phyloP scores from a whole-genome alignment of 2,113 vertebrate species.

The Acanthochromis polyacanthus region DNA sequence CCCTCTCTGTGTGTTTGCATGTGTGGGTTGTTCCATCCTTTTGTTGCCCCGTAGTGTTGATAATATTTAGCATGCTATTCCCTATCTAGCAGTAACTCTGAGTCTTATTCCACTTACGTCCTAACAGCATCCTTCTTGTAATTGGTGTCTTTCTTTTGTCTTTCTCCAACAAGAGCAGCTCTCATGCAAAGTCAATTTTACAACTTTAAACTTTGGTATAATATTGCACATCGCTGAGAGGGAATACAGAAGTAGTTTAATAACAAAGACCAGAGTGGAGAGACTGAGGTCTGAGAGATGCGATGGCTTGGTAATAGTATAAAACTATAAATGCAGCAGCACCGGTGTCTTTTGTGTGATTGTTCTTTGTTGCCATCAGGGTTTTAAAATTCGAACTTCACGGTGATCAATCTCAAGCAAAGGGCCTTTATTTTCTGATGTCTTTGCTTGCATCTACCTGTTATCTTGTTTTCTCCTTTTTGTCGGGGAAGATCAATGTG shows the following conservation, averaged over 20 bases:
- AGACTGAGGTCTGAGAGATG: constrained; percentile 2
- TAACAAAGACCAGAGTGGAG: background rate
- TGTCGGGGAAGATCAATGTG: constrained; percentile 56
- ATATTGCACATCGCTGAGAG: constrained; percentile 2
- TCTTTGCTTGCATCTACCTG: constrained; percentile 36
- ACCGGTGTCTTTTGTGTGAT: background rate
- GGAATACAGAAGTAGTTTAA: background rate
- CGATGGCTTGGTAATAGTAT: background rate
- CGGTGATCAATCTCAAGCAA: background rate
- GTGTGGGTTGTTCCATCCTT: constrained; percentile 21
- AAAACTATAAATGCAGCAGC: constrained; percentile 12
- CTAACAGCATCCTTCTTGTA: constrained; percentile 14
- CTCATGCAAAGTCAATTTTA: background rate
- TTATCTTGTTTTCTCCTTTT: constrained; percentile 49
- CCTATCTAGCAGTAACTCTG: background rate
- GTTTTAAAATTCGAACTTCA: constrained; percentile 10
- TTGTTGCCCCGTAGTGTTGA: constrained; percentile 17
- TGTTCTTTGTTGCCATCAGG: background rate
- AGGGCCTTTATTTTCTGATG: constrained; percentile 32
- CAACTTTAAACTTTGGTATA: constrained; percentile 28
- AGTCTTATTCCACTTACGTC: constrained; percentile 24
- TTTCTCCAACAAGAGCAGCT: background rate
- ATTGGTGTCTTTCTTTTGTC: constrained; percentile 29
- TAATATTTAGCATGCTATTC: constrained; percentile 3
- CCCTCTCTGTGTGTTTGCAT: constrained; percentile 18